These are phyloP conservation scores for Heliconius erato DNA, from an alignment of 2,888 invertebrate genomes.

Conservation along the genomic window DNA sequence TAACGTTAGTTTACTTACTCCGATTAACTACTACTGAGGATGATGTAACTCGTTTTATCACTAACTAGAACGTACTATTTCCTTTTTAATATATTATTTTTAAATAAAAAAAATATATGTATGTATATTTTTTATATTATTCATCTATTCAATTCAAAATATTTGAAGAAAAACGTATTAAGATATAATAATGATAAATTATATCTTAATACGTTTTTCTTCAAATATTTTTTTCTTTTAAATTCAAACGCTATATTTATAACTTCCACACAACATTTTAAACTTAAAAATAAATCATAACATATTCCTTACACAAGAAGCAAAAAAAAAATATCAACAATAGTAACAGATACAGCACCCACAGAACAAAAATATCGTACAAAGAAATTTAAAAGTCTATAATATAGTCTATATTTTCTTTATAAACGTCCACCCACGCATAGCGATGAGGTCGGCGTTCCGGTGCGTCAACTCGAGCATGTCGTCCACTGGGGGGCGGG, in stretches of 20 bases:
- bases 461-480: constrained; percentile 47
- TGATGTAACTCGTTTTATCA: constrained; percentile 67
- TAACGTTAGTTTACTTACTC: constrained; percentile 67
- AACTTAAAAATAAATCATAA: background rate
- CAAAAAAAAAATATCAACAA: background rate
- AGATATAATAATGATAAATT: too few relatives aligned
- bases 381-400: constrained; percentile 27
- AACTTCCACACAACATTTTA: background rate
- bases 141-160: too few relatives aligned
- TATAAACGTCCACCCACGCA: constrained; percentile 57
- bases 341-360: constrained; percentile 19
- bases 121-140: background rate
- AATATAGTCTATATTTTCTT: constrained; percentile 49
- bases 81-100: background rate
- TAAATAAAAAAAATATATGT: too few relatives aligned
- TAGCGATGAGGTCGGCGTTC: constrained; percentile 59
- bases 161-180: too few relatives aligned
- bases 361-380: constrained; percentile 38
- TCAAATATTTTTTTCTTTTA: too few relatives aligned
- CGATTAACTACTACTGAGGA: constrained; percentile 68
- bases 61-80: constrained; percentile 14
- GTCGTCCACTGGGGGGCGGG: constrained; percentile 63
- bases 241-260: too few relatives aligned
- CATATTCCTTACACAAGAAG: background rate
- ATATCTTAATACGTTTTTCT: too few relatives aligned